Evolutionary conservation across 2,888 invertebrate genomes (phyloP).

Genomic region (Sinelater perroti): DNA sequence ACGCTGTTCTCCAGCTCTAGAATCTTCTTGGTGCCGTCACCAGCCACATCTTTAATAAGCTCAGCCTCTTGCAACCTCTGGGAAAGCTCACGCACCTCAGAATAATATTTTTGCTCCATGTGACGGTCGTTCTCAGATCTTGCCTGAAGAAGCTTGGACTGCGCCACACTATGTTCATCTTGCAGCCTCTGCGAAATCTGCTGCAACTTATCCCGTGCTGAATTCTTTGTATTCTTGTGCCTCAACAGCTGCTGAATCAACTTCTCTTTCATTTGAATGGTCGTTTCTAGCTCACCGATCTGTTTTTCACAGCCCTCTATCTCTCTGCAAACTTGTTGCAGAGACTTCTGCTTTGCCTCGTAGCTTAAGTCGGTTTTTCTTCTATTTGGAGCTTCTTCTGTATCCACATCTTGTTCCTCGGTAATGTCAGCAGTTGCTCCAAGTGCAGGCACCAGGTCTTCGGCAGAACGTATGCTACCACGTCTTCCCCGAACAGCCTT

Average conservation of each 20-base stretch:
- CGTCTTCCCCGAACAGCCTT: constrained; percentile 58
- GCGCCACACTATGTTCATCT: constrained; percentile 67
- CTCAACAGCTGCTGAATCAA: constrained; percentile 74
- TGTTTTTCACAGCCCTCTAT: constrained; percentile 74
- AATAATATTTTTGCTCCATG: constrained; percentile 53
- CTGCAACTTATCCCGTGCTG: constrained; percentile 64
- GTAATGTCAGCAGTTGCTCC: constrained; percentile 41
- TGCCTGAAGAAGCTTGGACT: constrained; percentile 66
- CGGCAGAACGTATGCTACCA: constrained; percentile 58
- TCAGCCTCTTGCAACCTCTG: constrained; percentile 59
- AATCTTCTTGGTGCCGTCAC: constrained; percentile 71
- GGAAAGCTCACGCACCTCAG: constrained; percentile 59
- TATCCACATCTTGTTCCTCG: constrained; percentile 37
- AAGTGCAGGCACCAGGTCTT: constrained; percentile 49
- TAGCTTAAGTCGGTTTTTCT: constrained; percentile 35
- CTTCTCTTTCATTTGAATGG: constrained; percentile 77
- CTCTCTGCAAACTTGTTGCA: constrained; percentile 62
- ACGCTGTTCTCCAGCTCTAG: constrained; percentile 77
- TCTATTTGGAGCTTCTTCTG: background rate
- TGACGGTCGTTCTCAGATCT: constrained; percentile 56
- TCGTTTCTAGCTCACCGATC: constrained; percentile 73
- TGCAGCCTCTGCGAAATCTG: constrained; percentile 71
- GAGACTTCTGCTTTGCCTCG: constrained; percentile 52
- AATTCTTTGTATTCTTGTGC: constrained; percentile 66
- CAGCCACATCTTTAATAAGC: constrained; percentile 62